phyloP scores from a whole-genome alignment of 1,140 invertebrate genomes.

The Leptinotarsa undecemlineata region DNA sequence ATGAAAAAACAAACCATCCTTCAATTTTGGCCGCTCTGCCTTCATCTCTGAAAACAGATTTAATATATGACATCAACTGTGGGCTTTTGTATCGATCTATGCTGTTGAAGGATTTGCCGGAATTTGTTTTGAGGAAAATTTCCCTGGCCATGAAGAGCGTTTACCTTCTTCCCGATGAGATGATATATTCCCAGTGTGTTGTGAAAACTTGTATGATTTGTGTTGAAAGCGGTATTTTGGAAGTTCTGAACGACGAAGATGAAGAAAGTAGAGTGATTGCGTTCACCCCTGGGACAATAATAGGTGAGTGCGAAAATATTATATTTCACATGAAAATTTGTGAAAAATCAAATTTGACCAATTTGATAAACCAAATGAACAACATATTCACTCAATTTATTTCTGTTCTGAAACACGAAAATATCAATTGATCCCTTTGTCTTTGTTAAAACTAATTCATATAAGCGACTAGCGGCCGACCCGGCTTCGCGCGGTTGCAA shows the following conservation, averaged over 20 bases:
- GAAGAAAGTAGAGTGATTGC: slow-evolving; percentile 59
- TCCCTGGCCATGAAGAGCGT: slow-evolving; percentile 57
- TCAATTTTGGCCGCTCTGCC: slow-evolving; percentile 54
- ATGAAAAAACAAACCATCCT: slow-evolving; percentile 56
- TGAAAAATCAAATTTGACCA: too few relatives aligned
- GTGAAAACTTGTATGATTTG: slow-evolving; percentile 59
- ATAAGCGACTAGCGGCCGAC: too few relatives aligned
- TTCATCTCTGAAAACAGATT: slow-evolving; percentile 56
- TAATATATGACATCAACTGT: slow-evolving; percentile 57
- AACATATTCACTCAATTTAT: not conserved
- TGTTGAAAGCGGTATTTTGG: slow-evolving; percentile 56
- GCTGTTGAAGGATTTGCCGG: slow-evolving; percentile 56
- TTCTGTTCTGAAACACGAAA: too few relatives aligned
- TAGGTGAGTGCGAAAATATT: slow-evolving; percentile 53
- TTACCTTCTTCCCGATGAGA: slow-evolving; percentile 57
- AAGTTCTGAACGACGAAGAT: slow-evolving; percentile 58
- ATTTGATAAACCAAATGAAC: too few relatives aligned
- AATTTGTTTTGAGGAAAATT: slow-evolving; percentile 56
- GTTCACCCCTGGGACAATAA: slow-evolving; percentile 57
- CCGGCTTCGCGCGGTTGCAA: too few relatives aligned
- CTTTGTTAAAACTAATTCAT: too few relatives aligned
- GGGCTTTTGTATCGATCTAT: slow-evolving; percentile 57
- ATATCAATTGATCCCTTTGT: too few relatives aligned
- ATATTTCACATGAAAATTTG: not conserved
- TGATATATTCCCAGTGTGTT: slow-evolving; percentile 56